Base-by-base conservation (phyloP, 37 sponge, comb jelly and placozoan species). In the Aplysina aerophoba region DNA sequence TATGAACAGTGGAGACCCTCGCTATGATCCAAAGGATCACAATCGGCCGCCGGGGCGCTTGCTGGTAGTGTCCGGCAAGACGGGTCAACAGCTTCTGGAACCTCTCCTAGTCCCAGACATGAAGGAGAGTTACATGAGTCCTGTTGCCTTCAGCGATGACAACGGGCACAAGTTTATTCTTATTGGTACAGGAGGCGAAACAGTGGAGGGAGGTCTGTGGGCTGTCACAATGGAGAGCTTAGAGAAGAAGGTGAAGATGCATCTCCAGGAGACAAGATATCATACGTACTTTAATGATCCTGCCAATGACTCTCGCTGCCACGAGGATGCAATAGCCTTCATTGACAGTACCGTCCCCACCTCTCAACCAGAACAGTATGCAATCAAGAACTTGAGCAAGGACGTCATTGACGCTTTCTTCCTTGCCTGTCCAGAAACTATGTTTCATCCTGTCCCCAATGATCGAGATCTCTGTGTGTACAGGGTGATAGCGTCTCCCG, bases 181-280 rank as follows among this genome's bases (percentile, higher is more conserved):
- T 28, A 89, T 95, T 87, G 95, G 95, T 2, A 86, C 91, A 30
- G 95, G 95, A n/a, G 92, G 95, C 13, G 95, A 95, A 83, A 92
- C 95, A 22, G 37, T 92, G 27, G 64, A 59, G 21, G 95, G 95
- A 0, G 86, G 90, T 21, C 59, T 95, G 82, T 95, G 95, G 95
- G 95, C 88, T 0, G 27, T 95, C 15, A 62, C 85, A 20, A 25
- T 89, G n/a, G 61, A 73, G 25, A 93, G 94, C 60, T 38, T 93
- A 15, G 55, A 54, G n/a, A 37, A 31, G 22, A 77, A 63, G 68
- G 59, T 90, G 13, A 35, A 60, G 6, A 20, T 65, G 40, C 69
- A 87, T 30, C 28, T 62, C 24, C 24, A 27, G 64, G 11, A 62
- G 4, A 3, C 4, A 28, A 27, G 11, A 62, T 2, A 13, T 62